Conservation (phyloP, 2,888 invertebrate species). For the Tipula unca region DNA sequence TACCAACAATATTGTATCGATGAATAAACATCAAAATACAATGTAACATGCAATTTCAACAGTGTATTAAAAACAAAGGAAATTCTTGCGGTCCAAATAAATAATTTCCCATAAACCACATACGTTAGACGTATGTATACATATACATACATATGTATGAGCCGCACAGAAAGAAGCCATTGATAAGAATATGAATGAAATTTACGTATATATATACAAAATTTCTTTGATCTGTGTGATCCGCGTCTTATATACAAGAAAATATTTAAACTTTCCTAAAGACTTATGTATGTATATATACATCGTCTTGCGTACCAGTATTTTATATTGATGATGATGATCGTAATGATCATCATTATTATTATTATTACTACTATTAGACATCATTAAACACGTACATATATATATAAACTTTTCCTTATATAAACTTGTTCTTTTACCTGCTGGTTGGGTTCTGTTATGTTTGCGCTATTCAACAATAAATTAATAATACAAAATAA, state of each 20-base stretch:
- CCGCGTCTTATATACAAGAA: background rate
- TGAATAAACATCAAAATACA: background rate
- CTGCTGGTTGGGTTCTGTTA: background rate
- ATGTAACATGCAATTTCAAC: background rate
- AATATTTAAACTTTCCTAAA: background rate
- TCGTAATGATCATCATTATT: background rate
- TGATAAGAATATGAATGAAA: constrained; percentile 8
- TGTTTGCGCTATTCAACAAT: background rate
- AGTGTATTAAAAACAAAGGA: background rate
- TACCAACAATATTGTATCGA: background rate
- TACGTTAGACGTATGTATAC: background rate
- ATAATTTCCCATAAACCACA: constrained; percentile 9
- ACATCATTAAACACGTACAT: background rate
- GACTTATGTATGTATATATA: background rate
- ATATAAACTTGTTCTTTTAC: background rate
- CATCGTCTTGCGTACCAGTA: background rate
- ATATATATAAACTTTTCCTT: background rate
- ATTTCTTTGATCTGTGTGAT: background rate
- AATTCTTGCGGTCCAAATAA: background rate
- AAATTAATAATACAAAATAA: background rate
- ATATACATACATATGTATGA: background rate
- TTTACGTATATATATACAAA: background rate
- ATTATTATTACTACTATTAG: background rate
- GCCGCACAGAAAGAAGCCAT: background rate
- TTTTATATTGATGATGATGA: background rate